A percentile compares a stretch with the other conserved stretches of the same genome.
phyloP scores from a whole-genome alignment of 1,140 invertebrate species.

The Andrena cerasifolii region DNA sequence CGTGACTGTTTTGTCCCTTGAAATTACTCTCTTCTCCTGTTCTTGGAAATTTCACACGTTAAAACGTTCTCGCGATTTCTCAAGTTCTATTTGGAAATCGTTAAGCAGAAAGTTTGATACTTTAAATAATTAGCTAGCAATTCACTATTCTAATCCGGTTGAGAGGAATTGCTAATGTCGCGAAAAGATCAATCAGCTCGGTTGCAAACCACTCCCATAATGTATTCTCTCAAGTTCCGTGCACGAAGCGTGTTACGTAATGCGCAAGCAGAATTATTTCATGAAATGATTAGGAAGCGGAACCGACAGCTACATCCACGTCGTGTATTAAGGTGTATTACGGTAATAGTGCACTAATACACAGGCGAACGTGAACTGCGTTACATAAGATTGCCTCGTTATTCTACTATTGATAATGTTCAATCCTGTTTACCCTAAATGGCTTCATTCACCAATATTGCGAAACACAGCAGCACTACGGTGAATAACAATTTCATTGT shows the following conservation, averaged over 20 bases:
- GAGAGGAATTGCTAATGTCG: not conserved
- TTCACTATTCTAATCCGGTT: conserved; percentile 13
- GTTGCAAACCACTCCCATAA: not conserved
- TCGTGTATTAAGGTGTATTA: conserved; percentile 2
- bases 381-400: not conserved
- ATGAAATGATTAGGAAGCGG: conserved; percentile 15
- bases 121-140: not conserved
- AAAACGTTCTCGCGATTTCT: not conserved
- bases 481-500: too few relatives aligned
- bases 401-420: conserved; percentile 17
- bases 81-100: not conserved
- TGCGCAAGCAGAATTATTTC: conserved; percentile 39
- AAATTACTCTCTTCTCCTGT: not conserved
- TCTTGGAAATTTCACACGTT: not conserved
- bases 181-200: conserved; percentile 6
- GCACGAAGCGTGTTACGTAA: conserved; percentile 4
- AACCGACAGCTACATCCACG: not conserved
- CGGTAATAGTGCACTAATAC: not conserved
- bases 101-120: not conserved
- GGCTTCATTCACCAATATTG: not conserved
- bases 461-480: not conserved
- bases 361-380: not conserved
- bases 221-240: not conserved
- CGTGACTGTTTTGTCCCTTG: too few relatives aligned
- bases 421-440: not conserved